Percentiles rank a stretch among this genome's conserved stretches.
phyloP scores from a whole-genome alignment of 2,113 vertebrate genomes.

The Mus spicilegus region DNA sequence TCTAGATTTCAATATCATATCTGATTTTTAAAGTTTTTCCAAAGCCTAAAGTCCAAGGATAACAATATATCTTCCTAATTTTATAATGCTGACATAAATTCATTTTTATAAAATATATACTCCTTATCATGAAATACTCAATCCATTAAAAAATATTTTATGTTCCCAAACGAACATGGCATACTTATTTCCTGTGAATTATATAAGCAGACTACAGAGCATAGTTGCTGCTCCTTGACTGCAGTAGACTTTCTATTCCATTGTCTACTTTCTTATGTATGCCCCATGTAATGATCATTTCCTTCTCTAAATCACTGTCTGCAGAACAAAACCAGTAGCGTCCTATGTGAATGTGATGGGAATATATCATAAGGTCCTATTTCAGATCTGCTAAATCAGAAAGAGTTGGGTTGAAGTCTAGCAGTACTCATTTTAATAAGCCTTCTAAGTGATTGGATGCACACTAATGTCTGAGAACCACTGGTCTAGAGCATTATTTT shows the following conservation, averaged over 20 bases:
- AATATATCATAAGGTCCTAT: neutral
- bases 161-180: neutral
- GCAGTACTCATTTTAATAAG: conserved; percentile 3
- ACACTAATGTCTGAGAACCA: conserved; percentile 7
- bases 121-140: neutral
- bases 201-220: neutral
- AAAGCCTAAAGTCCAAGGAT: neutral
- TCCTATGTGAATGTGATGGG: neutral
- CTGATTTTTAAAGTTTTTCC: neutral
- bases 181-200: neutral
- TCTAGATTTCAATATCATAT: conserved; percentile 8
- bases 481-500: conserved; percentile 43
- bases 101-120: neutral
- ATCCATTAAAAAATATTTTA: neutral
- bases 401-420: neutral
- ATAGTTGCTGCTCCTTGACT: neutral
- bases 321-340: neutral
- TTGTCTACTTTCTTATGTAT: neutral
- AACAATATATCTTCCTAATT: neutral
- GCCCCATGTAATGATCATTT: neutral
- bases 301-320: neutral
- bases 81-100: neutral
- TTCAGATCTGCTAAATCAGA: neutral
- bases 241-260: neutral
- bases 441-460: neutral